These are phyloP conservation scores for Labeo rohita DNA, from an alignment of 2,113 vertebrate genomes.

Conservation along the genomic window DNA sequence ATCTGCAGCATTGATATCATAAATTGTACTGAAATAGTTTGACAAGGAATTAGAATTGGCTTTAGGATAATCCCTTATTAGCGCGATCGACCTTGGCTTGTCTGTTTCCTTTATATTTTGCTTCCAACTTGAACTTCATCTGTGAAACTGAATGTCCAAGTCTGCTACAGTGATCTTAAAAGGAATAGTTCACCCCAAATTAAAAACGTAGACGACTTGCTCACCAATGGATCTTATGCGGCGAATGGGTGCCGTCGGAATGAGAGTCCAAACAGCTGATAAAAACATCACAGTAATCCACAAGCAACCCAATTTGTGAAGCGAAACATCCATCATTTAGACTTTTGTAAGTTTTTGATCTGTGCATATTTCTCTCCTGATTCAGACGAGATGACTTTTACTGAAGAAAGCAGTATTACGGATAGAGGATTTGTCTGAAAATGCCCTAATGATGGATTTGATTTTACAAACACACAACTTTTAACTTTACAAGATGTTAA, in stretches of 20 bases:
- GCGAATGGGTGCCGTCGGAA: background rate
- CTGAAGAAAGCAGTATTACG: too few relatives aligned
- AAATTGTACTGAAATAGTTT: constrained; percentile 56
- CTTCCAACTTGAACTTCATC: constrained; percentile 15
- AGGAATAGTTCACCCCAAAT: background rate
- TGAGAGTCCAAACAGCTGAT: background rate
- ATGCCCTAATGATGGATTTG: too few relatives aligned
- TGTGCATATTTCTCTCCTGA: too few relatives aligned
- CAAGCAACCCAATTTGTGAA: too few relatives aligned
- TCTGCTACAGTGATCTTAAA: background rate
- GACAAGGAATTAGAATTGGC: constrained; percentile 55
- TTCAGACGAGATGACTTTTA: too few relatives aligned
- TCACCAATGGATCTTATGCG: background rate
- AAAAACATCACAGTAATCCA: background rate
- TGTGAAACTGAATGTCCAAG: constrained; percentile 15
- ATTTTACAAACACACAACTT: too few relatives aligned
- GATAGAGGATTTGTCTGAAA: too few relatives aligned
- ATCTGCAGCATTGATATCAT: constrained; percentile 55
- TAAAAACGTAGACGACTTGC: background rate
- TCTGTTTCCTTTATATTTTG: background rate
- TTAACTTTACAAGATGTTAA: too few relatives aligned
- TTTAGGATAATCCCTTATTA: constrained; percentile 10
- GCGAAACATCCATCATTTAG: too few relatives aligned
- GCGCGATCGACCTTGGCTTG: background rate
- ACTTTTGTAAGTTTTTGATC: too few relatives aligned